A percentile compares a stretch with the other conserved stretches of the same genome.
phyloP scores from a whole-genome alignment of 2,113 vertebrate species.

The Suncus etruscus region DNA sequence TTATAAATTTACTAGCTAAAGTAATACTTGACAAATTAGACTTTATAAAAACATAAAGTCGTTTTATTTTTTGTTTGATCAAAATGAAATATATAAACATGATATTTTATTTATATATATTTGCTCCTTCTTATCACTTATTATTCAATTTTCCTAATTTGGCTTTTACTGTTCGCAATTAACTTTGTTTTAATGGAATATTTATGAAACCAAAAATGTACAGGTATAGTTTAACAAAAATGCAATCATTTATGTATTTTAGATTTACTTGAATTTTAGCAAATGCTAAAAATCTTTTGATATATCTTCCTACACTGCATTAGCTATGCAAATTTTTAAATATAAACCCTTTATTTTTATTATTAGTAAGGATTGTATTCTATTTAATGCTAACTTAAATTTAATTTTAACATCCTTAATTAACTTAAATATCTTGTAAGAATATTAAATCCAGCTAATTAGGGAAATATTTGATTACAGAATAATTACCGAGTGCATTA shows the following conservation, averaged over 20 bases:
- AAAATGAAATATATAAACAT: background rate
- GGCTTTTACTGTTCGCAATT: background rate
- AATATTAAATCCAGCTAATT: constrained; percentile 14
- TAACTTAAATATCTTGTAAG: background rate
- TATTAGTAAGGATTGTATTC: background rate
- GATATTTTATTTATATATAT: background rate
- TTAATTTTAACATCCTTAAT: background rate
- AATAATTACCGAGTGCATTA: constrained; percentile 28
- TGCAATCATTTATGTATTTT: background rate
- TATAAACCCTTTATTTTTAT: background rate
- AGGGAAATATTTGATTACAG: background rate
- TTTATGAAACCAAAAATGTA: background rate
- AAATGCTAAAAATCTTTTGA: background rate
- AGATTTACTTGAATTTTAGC: constrained; percentile 20
- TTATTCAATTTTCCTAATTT: constrained; percentile 17
- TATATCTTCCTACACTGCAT: background rate
- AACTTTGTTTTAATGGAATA: background rate
- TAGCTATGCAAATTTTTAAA: background rate
- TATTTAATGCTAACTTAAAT: constrained; percentile 14
- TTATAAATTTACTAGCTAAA: background rate
- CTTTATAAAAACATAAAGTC: too few species aligned
- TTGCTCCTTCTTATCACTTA: background rate
- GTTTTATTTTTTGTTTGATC: too few species aligned
- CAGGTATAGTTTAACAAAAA: background rate
- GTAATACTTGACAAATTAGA: background rate